A percentile compares a stretch with the other conserved stretches of the same genome.
These are phyloP conservation scores for Lepus townsendii DNA, from an alignment of 2,797 vertebrate species.

Conservation along the genomic window DNA sequence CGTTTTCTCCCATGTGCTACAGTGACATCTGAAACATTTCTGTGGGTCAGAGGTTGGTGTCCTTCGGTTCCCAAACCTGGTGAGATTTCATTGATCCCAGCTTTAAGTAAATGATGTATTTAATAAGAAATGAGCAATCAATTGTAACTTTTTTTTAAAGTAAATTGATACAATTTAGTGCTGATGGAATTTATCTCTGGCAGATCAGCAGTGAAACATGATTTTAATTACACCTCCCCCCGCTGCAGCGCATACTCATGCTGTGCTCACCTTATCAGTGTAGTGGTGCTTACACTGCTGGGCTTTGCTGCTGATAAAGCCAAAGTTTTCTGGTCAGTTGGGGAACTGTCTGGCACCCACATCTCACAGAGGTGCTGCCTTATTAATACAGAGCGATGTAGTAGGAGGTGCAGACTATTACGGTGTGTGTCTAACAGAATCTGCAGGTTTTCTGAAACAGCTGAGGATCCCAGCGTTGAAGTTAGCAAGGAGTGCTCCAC, in stretches of 20 bases:
- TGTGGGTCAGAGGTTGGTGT: constrained; percentile 49
- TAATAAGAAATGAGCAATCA: constrained; percentile 82
- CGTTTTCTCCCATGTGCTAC: neutral
- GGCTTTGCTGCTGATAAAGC: constrained; percentile 80
- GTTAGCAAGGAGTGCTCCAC: constrained; percentile 61
- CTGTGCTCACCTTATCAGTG: constrained; percentile 76
- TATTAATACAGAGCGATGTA: constrained; percentile 74
- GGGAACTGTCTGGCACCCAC: constrained; percentile 64
- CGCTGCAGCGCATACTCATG: constrained; percentile 73
- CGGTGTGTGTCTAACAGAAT: constrained; percentile 74
- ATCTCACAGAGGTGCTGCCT: constrained; percentile 68
- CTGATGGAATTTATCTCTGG: constrained; percentile 86
- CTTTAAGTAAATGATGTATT: constrained; percentile 81
- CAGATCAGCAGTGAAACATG: constrained; percentile 84
- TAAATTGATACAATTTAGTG: constrained; percentile 84
- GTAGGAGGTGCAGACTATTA: constrained; percentile 71
- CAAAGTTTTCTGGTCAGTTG: constrained; percentile 68
- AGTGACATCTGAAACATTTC: constrained; percentile 63
- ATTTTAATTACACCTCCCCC: constrained; percentile 87
- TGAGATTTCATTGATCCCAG: constrained; percentile 76
- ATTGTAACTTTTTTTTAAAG: constrained; percentile 76
- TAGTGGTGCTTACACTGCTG: constrained; percentile 71
- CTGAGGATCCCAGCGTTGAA: constrained; percentile 70
- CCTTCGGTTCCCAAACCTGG: constrained; percentile 78
- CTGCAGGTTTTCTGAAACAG: constrained; percentile 76